These are phyloP conservation scores for Drosophila leontia DNA, from an alignment of 1,140 invertebrate species.

Conservation along the genomic window DNA sequence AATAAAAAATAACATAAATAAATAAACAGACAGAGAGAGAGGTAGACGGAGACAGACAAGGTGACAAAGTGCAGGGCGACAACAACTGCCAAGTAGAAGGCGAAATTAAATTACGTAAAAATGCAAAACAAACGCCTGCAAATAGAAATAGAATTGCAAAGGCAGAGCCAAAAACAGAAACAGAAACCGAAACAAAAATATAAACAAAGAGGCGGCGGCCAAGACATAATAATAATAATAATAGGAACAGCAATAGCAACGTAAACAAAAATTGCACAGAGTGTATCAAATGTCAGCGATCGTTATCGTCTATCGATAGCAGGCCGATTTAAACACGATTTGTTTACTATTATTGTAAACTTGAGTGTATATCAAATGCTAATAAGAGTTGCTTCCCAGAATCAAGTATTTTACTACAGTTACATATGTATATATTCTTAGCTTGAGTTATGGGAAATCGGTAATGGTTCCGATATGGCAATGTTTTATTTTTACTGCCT, in stretches of 20 bases:
- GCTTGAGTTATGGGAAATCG: conserved; percentile 31
- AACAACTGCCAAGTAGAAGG: conserved; percentile 37
- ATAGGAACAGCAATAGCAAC: conserved; percentile 29
- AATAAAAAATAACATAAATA: not conserved
- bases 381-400: not conserved
- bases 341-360: not conserved
- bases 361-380: not conserved
- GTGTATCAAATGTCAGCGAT: conserved; percentile 27
- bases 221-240: conserved; percentile 39
- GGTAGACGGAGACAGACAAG: conserved; percentile 2
- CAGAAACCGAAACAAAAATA: conserved; percentile 24
- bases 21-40: not conserved
- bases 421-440: not conserved
- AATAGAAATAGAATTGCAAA: conserved; percentile 39
- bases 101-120: conserved; percentile 68
- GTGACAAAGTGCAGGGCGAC: conserved; percentile 56
- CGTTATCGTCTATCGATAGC: conserved; percentile 20
- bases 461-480: conserved; percentile 16
- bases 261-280: conserved; percentile 25
- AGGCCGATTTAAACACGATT: too few species aligned
- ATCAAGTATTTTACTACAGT: not conserved
- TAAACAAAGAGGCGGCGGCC: conserved; percentile 42
- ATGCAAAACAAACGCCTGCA: conserved; percentile 44
- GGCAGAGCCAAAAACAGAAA: not conserved
- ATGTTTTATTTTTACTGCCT: conserved; percentile 18